These are phyloP conservation scores for Marisa cornuarietis DNA, from an alignment of 1,140 invertebrate species.

Conservation along the genomic window DNA sequence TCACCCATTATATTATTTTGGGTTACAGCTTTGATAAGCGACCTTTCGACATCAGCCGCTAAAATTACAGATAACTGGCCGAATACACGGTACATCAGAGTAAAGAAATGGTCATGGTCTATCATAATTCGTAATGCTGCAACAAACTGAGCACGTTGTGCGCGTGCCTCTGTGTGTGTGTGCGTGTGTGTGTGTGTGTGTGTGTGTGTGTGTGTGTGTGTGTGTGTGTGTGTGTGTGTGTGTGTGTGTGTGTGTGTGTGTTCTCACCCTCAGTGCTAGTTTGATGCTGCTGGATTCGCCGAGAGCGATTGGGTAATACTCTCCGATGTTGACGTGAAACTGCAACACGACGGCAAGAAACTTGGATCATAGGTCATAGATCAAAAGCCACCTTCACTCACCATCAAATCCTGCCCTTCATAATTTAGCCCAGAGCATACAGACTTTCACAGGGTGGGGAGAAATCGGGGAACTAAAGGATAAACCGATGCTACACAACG, in stretches of 20 bases:
- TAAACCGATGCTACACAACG: too few relatives aligned
- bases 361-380: too few relatives aligned
- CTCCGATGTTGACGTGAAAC: slow-evolving; percentile 29
- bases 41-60: not conserved
- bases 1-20: not conserved
- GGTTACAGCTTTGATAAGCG: not conserved
- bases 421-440: too few relatives aligned
- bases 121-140: not conserved
- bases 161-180: too few relatives aligned
- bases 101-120: not conserved
- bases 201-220: too few relatives aligned
- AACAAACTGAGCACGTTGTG: not conserved
- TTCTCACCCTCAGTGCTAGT: slow-evolving; percentile 35
- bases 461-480: too few relatives aligned
- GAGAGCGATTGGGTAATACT: slow-evolving; percentile 28
- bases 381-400: too few relatives aligned
- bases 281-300: slow-evolving; percentile 39
- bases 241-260: not conserved
- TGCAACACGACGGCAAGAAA: slow-evolving; percentile 6
- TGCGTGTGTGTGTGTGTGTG: too few relatives aligned
- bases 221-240: too few relatives aligned
- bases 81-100: too few relatives aligned
- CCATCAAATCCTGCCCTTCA: too few relatives aligned
- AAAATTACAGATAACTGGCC: not conserved
- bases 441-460: too few relatives aligned